Evolutionary conservation across 2,797 vertebrate genomes (phyloP), one percentile per base, ranked within the genome.

Genomic region (Sebastes trivittatus): DNA sequence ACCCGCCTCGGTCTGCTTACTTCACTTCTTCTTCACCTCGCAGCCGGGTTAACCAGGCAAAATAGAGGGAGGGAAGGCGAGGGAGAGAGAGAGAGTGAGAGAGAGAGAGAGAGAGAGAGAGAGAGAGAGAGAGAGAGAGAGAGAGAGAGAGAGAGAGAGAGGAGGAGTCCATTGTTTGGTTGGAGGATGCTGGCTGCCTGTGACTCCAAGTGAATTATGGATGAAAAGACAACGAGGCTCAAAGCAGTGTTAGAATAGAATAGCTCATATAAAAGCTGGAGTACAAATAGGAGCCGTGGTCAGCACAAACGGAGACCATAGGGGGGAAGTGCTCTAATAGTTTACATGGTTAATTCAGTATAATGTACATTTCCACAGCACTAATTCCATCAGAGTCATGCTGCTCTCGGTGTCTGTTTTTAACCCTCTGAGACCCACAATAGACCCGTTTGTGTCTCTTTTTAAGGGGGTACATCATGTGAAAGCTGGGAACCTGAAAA

Each of bases 31-130:
- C 87, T 89, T 94, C 93, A 92, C 92, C 92, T 92, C 93, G 89
- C 86, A 93, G 91, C 92, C 72, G 79, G 94, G 92, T 96, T 95
- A 95, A 95, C 94, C 93, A 95, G 94, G 92, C 93, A 92, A 92
- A 87, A 86, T 86, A 90, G 82, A 93, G 86, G 88, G 83, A 87
- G 87, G 32, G 82, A 65, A 69, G 42, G 68, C 59, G 64, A 22
- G 55, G 67, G 67, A 55, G 67, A 87, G 79, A 64, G 68, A 36
- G 68, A 67, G 59, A 29, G n/a, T n/a, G n/a, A n/a, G 22, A 23
- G 22, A 23, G 22, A 23, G 23, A 23, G 23, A 23, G 23, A 23
- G 23, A 23, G 23, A 23, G 23, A 23, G 23, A 23, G 23, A 23
- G 23, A 23, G 23, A 23, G 23, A 23, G 23, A 23, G 23, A 23